These are phyloP conservation scores for Boloria euphrosyne DNA, from an alignment of 2,888 invertebrate genomes.

Conservation along the genomic window DNA sequence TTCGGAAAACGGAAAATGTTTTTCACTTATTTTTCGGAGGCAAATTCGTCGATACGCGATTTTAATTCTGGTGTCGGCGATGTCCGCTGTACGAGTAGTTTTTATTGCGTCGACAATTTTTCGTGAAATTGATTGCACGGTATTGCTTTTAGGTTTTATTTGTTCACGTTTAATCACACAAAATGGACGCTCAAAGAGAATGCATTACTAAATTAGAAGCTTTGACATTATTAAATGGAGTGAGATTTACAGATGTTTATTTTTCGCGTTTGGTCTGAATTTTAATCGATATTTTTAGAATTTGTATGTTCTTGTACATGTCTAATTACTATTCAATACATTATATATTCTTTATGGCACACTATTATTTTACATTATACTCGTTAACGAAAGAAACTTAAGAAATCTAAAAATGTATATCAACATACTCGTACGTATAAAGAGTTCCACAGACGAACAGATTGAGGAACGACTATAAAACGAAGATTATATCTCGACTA, in stretches of 20 bases:
- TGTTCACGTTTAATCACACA: constrained; percentile 14
- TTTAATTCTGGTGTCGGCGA: constrained; percentile 47
- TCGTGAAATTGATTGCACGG: constrained; percentile 22
- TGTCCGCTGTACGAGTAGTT: constrained; percentile 34
- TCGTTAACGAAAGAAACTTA: too few relatives aligned
- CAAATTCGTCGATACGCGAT: constrained; percentile 46
- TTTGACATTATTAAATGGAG: constrained; percentile 4
- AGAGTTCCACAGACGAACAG: too few relatives aligned
- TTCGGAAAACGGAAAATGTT: constrained; percentile 57
- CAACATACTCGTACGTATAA: too few relatives aligned
- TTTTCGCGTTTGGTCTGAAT: neutral
- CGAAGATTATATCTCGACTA: too few relatives aligned
- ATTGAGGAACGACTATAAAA: too few relatives aligned
- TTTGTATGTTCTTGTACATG: too few relatives aligned
- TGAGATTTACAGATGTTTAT: neutral
- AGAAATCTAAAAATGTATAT: too few relatives aligned
- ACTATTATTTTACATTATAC: too few relatives aligned
- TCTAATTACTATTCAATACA: too few relatives aligned
- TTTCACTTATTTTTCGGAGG: constrained; percentile 55
- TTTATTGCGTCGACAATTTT: constrained; percentile 33
- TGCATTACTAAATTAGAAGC: constrained; percentile 17
- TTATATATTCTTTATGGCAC: too few relatives aligned
- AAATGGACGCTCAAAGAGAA: constrained; percentile 19
- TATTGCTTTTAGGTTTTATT: constrained; percentile 18
- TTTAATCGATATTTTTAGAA: too few relatives aligned